Percentiles rank a stretch among this genome's conserved stretches.
These are phyloP conservation scores for Cinclus mexicanus DNA, from an alignment of 2,113 vertebrate species.

Conservation along the genomic window DNA sequence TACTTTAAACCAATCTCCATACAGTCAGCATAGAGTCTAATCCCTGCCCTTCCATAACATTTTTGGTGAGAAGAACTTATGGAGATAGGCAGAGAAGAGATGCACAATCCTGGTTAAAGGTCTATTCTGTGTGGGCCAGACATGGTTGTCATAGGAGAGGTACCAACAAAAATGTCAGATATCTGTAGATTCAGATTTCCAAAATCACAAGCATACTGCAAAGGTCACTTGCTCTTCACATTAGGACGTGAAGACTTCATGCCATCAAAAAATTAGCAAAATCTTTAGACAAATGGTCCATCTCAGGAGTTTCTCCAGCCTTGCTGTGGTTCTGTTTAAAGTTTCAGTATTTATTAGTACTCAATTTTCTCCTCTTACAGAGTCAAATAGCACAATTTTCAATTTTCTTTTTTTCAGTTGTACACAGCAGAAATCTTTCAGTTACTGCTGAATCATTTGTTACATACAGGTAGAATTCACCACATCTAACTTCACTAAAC, in stretches of 20 bases:
- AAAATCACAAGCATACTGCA: background rate
- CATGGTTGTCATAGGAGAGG: background rate
- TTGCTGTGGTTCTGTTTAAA: background rate
- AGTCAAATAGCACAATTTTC: background rate
- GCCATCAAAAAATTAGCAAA: background rate
- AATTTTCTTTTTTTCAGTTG: background rate
- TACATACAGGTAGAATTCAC: background rate
- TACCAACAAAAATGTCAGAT: background rate
- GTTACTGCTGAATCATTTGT: background rate
- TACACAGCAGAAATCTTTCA: background rate
- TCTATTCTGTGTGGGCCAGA: background rate
- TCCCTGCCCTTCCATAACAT: background rate
- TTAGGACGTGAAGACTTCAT: background rate
- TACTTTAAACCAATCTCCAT: background rate
- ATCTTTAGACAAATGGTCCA: background rate
- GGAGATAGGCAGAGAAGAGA: background rate
- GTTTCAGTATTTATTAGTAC: background rate
- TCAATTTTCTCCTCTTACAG: background rate
- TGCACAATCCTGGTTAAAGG: background rate
- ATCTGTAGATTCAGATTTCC: background rate
- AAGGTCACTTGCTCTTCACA: background rate
- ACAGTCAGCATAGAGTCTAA: background rate
- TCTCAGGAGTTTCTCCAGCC: background rate
- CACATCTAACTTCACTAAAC: background rate
- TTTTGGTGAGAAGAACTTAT: background rate